phyloP scores from a whole-genome alignment of 2,888 invertebrate species.

The Oconnorella tubifera region DNA sequence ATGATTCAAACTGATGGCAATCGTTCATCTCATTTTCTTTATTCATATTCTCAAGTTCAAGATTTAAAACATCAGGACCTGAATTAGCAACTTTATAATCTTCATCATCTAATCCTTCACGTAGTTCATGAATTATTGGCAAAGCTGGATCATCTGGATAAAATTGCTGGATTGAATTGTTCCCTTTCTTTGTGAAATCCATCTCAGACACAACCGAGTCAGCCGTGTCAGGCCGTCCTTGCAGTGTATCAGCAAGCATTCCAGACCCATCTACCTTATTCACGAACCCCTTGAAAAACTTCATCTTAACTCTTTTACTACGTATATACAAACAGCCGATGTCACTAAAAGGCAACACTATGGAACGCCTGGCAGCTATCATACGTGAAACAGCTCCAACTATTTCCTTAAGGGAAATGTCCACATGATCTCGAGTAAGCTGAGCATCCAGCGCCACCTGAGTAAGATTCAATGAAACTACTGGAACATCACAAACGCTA shows the following conservation, averaged over 20 bases:
- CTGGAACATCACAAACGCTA: background rate
- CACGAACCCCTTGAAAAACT: background rate
- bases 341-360: background rate
- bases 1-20: too few relatives aligned
- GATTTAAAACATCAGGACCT: too few relatives aligned
- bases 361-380: background rate
- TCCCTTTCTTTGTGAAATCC: too few relatives aligned
- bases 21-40: too few relatives aligned
- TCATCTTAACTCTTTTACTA: background rate
- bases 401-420: background rate
- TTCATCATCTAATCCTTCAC: background rate
- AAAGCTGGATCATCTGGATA: background rate
- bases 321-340: background rate
- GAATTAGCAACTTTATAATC: too few relatives aligned
- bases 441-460: background rate
- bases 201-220: background rate
- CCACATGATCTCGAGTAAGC: background rate
- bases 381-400: background rate
- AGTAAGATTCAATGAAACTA: background rate
- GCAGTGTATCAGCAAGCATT: background rate
- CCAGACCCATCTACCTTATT: background rate
- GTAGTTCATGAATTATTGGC: background rate
- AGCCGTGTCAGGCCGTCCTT: background rate
- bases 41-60: too few relatives aligned
- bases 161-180: too few relatives aligned